phyloP scores from a whole-genome alignment of 2,113 vertebrate species.

The Amphilophus citrinellus region DNA sequence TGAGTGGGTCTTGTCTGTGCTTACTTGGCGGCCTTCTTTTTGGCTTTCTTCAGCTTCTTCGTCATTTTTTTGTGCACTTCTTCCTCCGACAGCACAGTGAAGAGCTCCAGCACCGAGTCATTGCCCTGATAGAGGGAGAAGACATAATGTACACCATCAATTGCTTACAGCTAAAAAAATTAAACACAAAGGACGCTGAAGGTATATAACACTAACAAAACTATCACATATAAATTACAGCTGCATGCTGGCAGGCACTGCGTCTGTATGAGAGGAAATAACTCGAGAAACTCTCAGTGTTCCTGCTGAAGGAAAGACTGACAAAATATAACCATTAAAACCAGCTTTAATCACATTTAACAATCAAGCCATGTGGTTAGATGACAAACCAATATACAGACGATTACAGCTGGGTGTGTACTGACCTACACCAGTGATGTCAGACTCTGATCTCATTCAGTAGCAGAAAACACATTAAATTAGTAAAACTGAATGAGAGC shows the following conservation, averaged over 20 bases:
- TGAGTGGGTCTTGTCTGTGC: background rate
- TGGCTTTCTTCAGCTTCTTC: constrained; percentile 91
- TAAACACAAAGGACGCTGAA: background rate
- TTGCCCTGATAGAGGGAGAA: constrained; percentile 82
- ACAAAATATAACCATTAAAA: background rate
- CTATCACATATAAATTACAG: background rate
- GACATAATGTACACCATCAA: background rate
- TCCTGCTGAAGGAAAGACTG: background rate
- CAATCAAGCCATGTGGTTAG: background rate
- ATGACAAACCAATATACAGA: background rate
- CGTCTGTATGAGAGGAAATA: background rate
- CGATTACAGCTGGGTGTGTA: background rate
- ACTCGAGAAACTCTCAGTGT: background rate
- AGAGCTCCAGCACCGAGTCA: constrained; percentile 89
- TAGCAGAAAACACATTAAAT: background rate
- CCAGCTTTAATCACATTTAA: background rate
- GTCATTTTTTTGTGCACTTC: constrained; percentile 88
- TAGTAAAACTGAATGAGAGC: background rate
- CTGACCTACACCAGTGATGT: background rate
- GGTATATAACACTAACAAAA: background rate
- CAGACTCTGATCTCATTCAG: background rate
- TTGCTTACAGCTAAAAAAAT: background rate
- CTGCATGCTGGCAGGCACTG: background rate
- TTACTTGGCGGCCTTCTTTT: constrained; percentile 85
- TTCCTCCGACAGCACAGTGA: constrained; percentile 87